Percentiles rank a stretch among this genome's conserved stretches.
These are phyloP conservation scores for Lasioglossum zephyrum DNA, from an alignment of 2,888 invertebrate species.

Conservation along the genomic window DNA sequence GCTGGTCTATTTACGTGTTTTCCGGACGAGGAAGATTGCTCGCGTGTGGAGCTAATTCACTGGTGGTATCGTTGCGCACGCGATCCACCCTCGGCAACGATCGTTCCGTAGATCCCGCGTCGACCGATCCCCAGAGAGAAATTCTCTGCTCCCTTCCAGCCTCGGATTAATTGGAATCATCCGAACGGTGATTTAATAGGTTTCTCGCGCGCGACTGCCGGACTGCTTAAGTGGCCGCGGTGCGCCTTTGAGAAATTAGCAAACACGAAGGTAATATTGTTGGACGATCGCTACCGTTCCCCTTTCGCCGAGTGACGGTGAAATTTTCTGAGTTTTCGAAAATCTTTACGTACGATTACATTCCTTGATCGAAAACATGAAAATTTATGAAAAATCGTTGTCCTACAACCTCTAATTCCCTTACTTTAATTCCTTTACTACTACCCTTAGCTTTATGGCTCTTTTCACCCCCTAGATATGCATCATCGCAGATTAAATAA, in stretches of 20 bases:
- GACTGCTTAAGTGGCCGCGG: conserved; percentile 5
- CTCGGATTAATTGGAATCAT: conserved; percentile 53
- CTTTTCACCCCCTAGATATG: too few relatives aligned
- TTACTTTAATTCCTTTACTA: too few relatives aligned
- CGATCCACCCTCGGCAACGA: conserved; percentile 38
- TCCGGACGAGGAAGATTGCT: background rate
- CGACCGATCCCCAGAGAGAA: conserved; percentile 42
- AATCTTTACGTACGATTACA: too few relatives aligned
- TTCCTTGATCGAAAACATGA: too few relatives aligned
- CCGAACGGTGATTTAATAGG: conserved; percentile 29
- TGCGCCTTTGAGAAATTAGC: conserved; percentile 11
- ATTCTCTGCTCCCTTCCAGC: conserved; percentile 19
- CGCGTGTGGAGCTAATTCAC: conserved; percentile 29
- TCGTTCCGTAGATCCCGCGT: background rate
- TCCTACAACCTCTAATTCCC: too few relatives aligned
- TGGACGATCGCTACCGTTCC: background rate
- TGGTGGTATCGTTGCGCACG: conserved; percentile 42
- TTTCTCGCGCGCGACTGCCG: background rate
- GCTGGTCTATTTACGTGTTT: background rate
- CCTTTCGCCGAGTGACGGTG: background rate
- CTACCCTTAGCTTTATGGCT: rapidly evolving
- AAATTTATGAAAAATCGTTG: too few relatives aligned
- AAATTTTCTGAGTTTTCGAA: background rate
- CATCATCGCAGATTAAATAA: too few relatives aligned
- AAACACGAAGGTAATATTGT: background rate